Percentiles rank a stretch among this genome's conserved stretches.
Conservation (phyloP, 2,797 vertebrate species). For the Lagorchestes hirsutus region DNA sequence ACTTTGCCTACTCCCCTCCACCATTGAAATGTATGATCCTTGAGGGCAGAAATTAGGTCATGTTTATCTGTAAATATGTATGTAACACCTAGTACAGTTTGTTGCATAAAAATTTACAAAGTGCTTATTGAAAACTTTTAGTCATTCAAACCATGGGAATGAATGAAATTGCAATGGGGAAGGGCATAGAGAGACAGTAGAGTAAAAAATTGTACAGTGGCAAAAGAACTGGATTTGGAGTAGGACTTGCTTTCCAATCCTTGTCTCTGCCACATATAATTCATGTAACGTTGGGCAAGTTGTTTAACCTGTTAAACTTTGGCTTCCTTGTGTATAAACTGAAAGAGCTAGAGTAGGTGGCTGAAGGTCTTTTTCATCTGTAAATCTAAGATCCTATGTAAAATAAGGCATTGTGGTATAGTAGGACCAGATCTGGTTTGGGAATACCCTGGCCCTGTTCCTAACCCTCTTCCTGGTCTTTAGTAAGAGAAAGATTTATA, state of each 20-base stretch:
- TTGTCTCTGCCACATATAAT: not conserved
- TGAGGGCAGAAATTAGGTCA: not conserved
- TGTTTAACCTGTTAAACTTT: not conserved
- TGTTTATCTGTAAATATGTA: not conserved
- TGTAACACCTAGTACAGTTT: not conserved
- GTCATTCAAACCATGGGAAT: not conserved
- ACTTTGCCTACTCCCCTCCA: not conserved
- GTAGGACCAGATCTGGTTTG: not conserved
- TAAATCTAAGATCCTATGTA: not conserved
- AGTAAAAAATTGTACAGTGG: not conserved
- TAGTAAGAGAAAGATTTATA: not conserved
- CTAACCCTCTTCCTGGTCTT: not conserved
- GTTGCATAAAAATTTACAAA: not conserved
- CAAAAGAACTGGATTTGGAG: not conserved
- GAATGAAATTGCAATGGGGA: not conserved
- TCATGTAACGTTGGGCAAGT: not conserved
- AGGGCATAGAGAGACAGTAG: not conserved
- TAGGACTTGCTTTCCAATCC: not conserved
- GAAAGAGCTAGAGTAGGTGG: not conserved
- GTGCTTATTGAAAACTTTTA: not conserved
- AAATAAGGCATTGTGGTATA: not conserved
- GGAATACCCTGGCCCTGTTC: not conserved
- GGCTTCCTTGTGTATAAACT: not conserved
- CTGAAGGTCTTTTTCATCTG: not conserved
- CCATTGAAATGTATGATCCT: not conserved